Evolutionary conservation across 2,113 vertebrate species (phyloP).

Genomic region (Suncus etruscus): DNA sequence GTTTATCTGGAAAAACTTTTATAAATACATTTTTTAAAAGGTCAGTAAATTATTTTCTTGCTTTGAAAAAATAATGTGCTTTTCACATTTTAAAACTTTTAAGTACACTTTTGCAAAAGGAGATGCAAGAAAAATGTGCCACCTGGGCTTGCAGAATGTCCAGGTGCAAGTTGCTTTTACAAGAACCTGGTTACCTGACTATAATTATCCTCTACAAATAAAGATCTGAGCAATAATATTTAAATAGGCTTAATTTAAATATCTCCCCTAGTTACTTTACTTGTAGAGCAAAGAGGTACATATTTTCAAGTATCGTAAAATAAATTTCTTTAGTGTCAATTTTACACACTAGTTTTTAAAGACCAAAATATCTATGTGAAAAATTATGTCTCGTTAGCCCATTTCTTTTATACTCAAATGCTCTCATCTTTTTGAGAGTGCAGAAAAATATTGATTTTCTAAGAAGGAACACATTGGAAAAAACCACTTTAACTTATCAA

Average conservation of each 20-base stretch:
- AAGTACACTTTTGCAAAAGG: constrained; percentile 80
- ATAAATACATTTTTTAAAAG: constrained; percentile 88
- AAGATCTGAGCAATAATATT: constrained; percentile 87
- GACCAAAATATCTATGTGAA: constrained; percentile 84
- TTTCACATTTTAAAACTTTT: constrained; percentile 87
- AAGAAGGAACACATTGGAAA: constrained; percentile 85
- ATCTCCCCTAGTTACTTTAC: constrained; percentile 84
- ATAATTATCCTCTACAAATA: constrained; percentile 87
- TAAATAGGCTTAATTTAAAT: constrained; percentile 90
- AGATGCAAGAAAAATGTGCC: constrained; percentile 81
- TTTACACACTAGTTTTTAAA: constrained; percentile 87
- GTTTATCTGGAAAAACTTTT: constrained; percentile 85
- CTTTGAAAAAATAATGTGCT: constrained; percentile 85
- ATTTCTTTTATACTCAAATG: constrained; percentile 85
- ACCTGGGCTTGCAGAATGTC: constrained; percentile 84
- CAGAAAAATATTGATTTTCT: constrained; percentile 86
- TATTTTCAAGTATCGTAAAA: constrained; percentile 94
- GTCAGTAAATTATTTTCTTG: constrained; percentile 85
- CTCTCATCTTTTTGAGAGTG: constrained; percentile 83
- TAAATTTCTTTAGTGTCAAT: constrained; percentile 88
- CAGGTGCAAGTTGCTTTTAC: constrained; percentile 86
- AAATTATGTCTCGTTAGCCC: constrained; percentile 79
- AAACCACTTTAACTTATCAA: constrained; percentile 84
- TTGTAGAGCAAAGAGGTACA: constrained; percentile 88
- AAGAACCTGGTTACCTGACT: constrained; percentile 89